Conservation (phyloP, 2,888 invertebrate species). For the Pycnomerus fuliginosus region DNA sequence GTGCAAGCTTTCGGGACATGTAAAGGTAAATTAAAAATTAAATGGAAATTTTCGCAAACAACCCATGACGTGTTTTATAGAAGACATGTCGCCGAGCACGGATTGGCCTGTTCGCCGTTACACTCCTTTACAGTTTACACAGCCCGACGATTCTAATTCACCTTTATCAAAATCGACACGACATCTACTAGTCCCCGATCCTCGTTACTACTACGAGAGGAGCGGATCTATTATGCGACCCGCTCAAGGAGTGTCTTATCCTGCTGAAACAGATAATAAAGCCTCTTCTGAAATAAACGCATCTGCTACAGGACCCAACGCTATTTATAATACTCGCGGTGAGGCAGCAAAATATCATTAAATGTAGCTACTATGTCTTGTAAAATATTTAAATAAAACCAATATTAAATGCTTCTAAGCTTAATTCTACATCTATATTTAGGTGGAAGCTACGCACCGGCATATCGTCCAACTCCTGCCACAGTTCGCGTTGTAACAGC, state of each 20-base stretch:
- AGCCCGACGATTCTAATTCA: conserved; percentile 73
- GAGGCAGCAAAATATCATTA: conserved; percentile 35
- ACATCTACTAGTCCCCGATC: conserved; percentile 71
- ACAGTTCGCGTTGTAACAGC: conserved; percentile 65
- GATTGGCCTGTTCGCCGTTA: conserved; percentile 76
- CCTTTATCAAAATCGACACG: conserved; percentile 77
- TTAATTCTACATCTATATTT: conserved; percentile 23
- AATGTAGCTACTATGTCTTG: conserved; percentile 8
- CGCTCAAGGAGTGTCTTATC: conserved; percentile 41
- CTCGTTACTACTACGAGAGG: conserved; percentile 66
- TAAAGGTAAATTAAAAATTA: conserved; percentile 54
- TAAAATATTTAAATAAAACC: conserved; percentile 25
- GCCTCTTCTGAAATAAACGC: conserved; percentile 42
- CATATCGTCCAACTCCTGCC: conserved; percentile 63
- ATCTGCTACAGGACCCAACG: conserved; percentile 40
- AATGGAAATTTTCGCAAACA: conserved; percentile 7
- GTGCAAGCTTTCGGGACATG: conserved; percentile 76
- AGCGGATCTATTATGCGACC: conserved; percentile 44
- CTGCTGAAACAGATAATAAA: conserved; percentile 42
- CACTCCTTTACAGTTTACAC: conserved; percentile 76
- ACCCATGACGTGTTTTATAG: conserved; percentile 46
- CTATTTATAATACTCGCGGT: conserved; percentile 48
- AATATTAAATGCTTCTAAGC: conserved; percentile 15
- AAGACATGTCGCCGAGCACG: conserved; percentile 69
- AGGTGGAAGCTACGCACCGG: conserved; percentile 53